phyloP scores from a whole-genome alignment of 2,797 vertebrate species.

The Sebastes glaucus region DNA sequence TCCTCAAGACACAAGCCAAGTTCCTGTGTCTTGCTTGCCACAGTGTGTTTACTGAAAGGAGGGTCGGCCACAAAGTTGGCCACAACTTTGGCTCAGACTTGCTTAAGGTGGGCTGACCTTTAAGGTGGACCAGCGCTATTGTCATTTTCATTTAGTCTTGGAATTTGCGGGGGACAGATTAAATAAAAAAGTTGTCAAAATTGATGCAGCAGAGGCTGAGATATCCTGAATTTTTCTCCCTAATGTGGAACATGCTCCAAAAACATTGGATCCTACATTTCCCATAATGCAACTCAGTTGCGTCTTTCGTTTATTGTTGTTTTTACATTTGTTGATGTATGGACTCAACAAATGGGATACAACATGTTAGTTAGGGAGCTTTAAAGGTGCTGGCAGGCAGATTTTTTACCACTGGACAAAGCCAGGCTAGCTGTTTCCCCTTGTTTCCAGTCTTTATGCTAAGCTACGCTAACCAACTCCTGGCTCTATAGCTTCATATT shows the following conservation, averaged over 20 bases:
- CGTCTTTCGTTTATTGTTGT: background rate
- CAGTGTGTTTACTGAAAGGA: too few species aligned
- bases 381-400: background rate
- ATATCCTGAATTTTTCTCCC: background rate
- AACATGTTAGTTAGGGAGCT: background rate
- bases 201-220: background rate
- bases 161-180: background rate
- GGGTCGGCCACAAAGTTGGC: too few species aligned
- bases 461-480: background rate
- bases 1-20: too few species aligned
- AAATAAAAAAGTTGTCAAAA: background rate
- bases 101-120: too few species aligned
- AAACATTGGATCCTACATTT: background rate
- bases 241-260: background rate
- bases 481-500: too few species aligned
- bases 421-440: background rate
- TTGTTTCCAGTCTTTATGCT: background rate
- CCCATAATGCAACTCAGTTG: background rate
- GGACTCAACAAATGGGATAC: background rate
- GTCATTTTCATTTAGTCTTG: too few species aligned
- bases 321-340: background rate
- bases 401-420: background rate
- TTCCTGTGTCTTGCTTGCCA: too few species aligned
- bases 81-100: too few species aligned
- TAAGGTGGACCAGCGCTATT: too few species aligned